Evolutionary conservation across 1,140 invertebrate genomes (phyloP).

Genomic region (Drosophila repletoides): DNA sequence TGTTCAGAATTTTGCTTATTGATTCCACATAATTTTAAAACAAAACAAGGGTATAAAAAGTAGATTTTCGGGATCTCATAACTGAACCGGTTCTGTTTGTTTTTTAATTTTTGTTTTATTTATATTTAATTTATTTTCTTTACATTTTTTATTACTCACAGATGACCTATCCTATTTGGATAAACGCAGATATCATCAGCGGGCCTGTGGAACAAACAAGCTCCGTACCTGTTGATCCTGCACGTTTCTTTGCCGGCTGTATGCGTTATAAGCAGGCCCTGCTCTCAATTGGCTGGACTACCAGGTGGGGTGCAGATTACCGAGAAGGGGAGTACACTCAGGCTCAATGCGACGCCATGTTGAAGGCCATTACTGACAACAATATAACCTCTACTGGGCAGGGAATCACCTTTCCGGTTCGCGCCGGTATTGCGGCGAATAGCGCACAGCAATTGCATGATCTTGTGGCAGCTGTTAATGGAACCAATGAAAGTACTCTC

Average conservation of each 20-base stretch:
- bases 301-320: slow-evolving; percentile 84
- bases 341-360: slow-evolving; percentile 89
- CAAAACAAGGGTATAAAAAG: too few relatives aligned
- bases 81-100: too few relatives aligned
- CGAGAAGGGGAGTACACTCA: slow-evolving; percentile 86
- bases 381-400: slow-evolving; percentile 83
- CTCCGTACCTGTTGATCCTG: slow-evolving; percentile 86
- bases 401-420: slow-evolving; percentile 91
- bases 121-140: background rate
- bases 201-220: slow-evolving; percentile 88
- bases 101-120: too few relatives aligned
- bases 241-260: slow-evolving; percentile 84
- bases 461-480: slow-evolving; percentile 76
- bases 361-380: slow-evolving; percentile 82
- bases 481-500: slow-evolving; percentile 83
- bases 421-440: slow-evolving; percentile 88
- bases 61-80: too few relatives aligned
- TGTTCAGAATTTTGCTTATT: too few relatives aligned
- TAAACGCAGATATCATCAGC: slow-evolving; percentile 93
- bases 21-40: too few relatives aligned
- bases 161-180: slow-evolving; percentile 90
- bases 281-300: slow-evolving; percentile 95
- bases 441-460: slow-evolving; percentile 84
- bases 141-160: slow-evolving; percentile 64
- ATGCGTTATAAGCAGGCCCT: slow-evolving; percentile 86